Evolutionary conservation across 2,888 invertebrate genomes (phyloP), one percentile per base, ranked within the genome.

Genomic region (Gasteruption jaculator): DNA sequence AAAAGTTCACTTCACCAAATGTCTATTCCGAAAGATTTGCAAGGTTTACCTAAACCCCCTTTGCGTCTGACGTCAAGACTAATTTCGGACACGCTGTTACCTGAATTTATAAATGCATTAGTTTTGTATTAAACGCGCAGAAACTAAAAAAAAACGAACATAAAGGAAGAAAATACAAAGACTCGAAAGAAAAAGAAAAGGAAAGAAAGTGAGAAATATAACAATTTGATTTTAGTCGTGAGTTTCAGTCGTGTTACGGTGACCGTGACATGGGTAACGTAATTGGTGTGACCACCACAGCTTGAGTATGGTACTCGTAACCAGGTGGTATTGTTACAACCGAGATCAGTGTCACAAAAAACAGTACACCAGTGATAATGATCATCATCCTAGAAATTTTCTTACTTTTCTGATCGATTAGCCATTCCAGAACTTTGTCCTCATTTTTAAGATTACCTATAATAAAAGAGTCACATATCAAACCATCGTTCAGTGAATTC

Each of bases 321-420:
- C 63, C 63, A 54, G 69, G 64, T 56, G 69, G 65, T 54, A 66
- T 63, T 46, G 68, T 64, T 54, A 70, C 61, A 60, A 70, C 66
- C 58, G 69, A 70, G 57, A 70, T 66, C 68, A 70, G 65, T 61
- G 70, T 70, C 57, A 69, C 68, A 68, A 70, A 65, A 63, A 70
- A 71, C 63, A 71, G 62, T 68, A 69, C 67, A 64, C 70, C 69
- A 61, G 63, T 69, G 57, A 68, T 71, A 62, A 69, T 68, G 62
- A 71, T 69, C 68, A 71, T 70, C 65, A 69, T 67, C 64, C 63
- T 66, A 67, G 59, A 66, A 65, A 67, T 68, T 63, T 79, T 81
- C 91, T 91, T 91, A 91, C 91, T 90, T 88, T 91, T 90, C 81
- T 91, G 91, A 79, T 88, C 85, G 79, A 90, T 80, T 78, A 92